phyloP scores from a whole-genome alignment of 1,140 invertebrate genomes.

The Mylabris phalerata region DNA sequence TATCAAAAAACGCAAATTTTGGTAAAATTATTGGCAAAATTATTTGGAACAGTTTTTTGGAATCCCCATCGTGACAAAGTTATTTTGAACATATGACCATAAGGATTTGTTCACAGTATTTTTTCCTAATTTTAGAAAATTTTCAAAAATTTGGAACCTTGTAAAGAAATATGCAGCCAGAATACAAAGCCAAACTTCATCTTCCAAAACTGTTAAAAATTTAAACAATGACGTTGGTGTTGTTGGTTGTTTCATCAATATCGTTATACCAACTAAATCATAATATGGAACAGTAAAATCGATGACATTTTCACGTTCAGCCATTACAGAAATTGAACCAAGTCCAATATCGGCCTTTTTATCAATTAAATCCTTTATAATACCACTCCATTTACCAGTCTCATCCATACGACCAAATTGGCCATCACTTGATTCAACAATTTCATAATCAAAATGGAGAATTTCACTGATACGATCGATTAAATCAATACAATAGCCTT shows the following conservation, averaged over 20 bases:
- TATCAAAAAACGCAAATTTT: no score
- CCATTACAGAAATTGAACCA: conserved; percentile 85
- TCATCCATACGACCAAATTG: conserved; percentile 81
- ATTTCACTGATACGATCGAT: conserved; percentile 76
- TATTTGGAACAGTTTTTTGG: no score
- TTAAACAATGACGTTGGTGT: conserved; percentile 86
- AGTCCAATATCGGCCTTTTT: conserved; percentile 87
- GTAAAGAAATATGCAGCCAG: conserved; percentile 92
- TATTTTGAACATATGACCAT: background rate
- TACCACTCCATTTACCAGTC: conserved; percentile 84
- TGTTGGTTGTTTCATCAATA: conserved; percentile 79
- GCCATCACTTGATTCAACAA: conserved; percentile 68
- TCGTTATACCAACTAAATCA: conserved; percentile 89
- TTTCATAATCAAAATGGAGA: conserved; percentile 84
- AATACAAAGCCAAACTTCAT: conserved; percentile 94
- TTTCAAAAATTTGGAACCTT: conserved; percentile 45
- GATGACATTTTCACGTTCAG: conserved; percentile 88
- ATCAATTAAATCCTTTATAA: conserved; percentile 84
- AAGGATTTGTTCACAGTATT: no score
- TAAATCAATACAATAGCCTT: conserved; percentile 91
- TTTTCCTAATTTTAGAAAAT: no score
- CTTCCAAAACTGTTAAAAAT: conserved; percentile 93
- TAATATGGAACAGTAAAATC: conserved; percentile 95
- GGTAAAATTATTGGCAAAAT: no score
- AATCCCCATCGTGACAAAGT: background rate